These are phyloP conservation scores for Cephus spinipes DNA, from an alignment of 2,888 invertebrate genomes.

Conservation along the genomic window DNA sequence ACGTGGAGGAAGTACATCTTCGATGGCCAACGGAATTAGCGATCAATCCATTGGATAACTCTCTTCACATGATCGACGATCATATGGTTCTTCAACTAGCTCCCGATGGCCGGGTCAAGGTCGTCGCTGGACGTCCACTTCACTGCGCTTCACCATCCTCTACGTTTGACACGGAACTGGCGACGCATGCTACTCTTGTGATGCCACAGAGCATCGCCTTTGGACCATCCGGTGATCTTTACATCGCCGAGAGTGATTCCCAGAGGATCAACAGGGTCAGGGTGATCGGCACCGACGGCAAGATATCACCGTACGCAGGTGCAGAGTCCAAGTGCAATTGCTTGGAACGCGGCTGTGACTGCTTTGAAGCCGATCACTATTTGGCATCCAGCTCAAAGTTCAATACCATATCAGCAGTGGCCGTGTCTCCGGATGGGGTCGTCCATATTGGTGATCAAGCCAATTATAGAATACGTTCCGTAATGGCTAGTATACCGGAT, in stretches of 20 bases:
- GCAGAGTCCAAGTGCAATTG: constrained; percentile 95
- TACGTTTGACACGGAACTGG: constrained; percentile 86
- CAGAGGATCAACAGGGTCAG: constrained; percentile 93
- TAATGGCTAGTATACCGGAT: constrained; percentile 90
- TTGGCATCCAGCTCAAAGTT: constrained; percentile 94
- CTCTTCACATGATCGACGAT: constrained; percentile 95
- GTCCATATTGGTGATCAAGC: constrained; percentile 97
- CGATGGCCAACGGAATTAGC: constrained; percentile 97
- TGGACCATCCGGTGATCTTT: constrained; percentile 91
- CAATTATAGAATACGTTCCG: constrained; percentile 87
- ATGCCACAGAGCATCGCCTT: constrained; percentile 96
- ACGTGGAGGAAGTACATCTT: constrained; percentile 92
- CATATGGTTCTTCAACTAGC: constrained; percentile 95
- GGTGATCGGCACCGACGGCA: constrained; percentile 92
- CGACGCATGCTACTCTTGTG: constrained; percentile 89
- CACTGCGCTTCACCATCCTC: constrained; percentile 89
- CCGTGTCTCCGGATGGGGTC: constrained; percentile 93
- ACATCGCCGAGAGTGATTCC: constrained; percentile 95
- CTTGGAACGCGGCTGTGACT: constrained; percentile 89
- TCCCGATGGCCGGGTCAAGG: constrained; percentile 89
- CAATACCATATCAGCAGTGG: constrained; percentile 92
- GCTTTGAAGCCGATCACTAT: constrained; percentile 92
- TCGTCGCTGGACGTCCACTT: constrained; percentile 92
- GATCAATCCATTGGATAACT: constrained; percentile 94
- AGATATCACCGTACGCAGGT: constrained; percentile 93